phyloP scores from a whole-genome alignment of 2,888 invertebrate species.

The Tryphoninae sp. region DNA sequence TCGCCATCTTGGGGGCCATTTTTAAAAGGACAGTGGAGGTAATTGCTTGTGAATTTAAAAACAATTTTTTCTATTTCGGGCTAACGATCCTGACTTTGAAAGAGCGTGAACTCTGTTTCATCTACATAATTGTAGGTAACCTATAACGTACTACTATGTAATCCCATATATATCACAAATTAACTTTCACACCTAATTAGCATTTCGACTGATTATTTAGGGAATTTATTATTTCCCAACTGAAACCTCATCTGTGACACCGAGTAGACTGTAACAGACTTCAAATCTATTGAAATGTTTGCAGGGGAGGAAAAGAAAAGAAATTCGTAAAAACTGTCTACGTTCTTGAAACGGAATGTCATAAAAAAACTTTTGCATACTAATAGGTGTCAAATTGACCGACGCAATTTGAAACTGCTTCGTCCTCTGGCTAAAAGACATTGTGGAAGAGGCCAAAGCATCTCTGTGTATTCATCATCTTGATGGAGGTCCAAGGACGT shows the following conservation, averaged over 20 bases:
- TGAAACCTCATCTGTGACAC: neutral
- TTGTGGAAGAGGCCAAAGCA: neutral
- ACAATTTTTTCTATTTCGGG: neutral
- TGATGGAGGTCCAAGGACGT: constrained; percentile 55
- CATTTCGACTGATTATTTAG: no score
- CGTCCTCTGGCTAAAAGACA: constrained; percentile 56
- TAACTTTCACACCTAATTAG: neutral
- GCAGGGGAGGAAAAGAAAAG: constrained; percentile 39
- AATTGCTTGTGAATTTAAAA: neutral
- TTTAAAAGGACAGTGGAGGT: constrained; percentile 34
- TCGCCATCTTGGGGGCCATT: constrained; percentile 22
- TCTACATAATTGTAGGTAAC: no score
- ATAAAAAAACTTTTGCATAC: constrained; percentile 30
- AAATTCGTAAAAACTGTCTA: constrained; percentile 30
- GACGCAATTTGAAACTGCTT: constrained; percentile 67
- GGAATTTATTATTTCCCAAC: no score
- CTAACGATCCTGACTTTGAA: neutral
- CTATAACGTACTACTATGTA: no score
- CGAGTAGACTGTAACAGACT: neutral
- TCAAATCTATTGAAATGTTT: constrained; percentile 3
- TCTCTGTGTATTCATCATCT: constrained; percentile 27
- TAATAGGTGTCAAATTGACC: constrained; percentile 66
- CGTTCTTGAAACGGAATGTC: constrained; percentile 57
- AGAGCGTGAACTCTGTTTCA: no score
- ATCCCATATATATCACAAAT: neutral